Base-by-base conservation (phyloP, 2,888 invertebrate species). In the Dimorphilus gyrociliatus region DNA sequence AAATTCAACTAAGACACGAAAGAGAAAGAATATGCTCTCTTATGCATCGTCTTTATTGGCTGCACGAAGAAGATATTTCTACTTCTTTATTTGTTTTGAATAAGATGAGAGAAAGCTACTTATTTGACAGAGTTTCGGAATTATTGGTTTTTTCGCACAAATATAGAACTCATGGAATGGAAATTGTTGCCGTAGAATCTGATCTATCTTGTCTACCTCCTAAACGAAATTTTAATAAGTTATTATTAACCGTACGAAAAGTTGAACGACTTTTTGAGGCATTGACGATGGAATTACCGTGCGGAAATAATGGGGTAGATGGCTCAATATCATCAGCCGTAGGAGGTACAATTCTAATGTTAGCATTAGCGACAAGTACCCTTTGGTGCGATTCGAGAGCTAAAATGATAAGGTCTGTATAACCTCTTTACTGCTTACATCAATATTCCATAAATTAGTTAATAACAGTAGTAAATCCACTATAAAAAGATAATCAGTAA, bases 251-350 rank as follows among this genome's bases (percentile, higher is more conserved):
- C n/a, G n/a, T n/a, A n/a, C n/a, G n/a, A n/a, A 39, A 39, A 29
- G 27, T 43, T 16, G 41, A 41, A 19, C 21, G 41, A 10, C 32
- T 43, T n/a, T 41, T 43, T 32, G 42, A 42, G 21, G 28, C 34
- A 8, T 30, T 43, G 15, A 28, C 35, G 4, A 16, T 43, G n/a
- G 36, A 39, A 25, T 24, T 43, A n/a, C 35, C 41, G 2, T 37
- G 36, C 26, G 36, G 36, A 19, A 25, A 27, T 12, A 41, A 41
- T 25, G 32, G 39, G 1, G 19, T 30, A 10, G 33, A 36, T 10
- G n/a, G n/a, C n/a, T n/a, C n/a, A n/a, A 35, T 38, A 16, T 30
- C 36, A 8, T 30, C 25, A 7, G 33, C 38, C 2, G 26, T 41
- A 21, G 34, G 39, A 15, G 26, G 35, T 3, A 33, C 33, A 6